These are phyloP conservation scores for Pipistrellus kuhlii DNA, from an alignment of 2,797 vertebrate genomes.

Conservation along the genomic window DNA sequence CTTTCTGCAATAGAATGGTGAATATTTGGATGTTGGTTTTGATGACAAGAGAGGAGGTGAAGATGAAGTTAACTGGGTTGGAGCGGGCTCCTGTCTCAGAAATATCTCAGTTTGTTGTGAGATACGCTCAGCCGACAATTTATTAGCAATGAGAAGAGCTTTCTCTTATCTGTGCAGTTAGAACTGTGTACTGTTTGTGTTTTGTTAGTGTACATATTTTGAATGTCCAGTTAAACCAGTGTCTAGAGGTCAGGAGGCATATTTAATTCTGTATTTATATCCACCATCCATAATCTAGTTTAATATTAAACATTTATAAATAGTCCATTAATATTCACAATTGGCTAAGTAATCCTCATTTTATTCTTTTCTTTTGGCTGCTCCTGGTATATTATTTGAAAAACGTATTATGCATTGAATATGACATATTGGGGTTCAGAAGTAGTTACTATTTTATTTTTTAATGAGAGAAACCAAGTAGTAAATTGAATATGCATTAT, in stretches of 20 bases:
- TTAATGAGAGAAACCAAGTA: constrained; percentile 51
- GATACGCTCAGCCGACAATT: neutral
- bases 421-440: neutral
- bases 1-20: neutral
- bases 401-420: neutral
- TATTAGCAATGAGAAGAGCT: neutral
- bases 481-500: neutral
- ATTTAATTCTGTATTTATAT: neutral
- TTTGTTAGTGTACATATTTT: neutral
- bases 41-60: neutral
- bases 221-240: neutral
- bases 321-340: neutral
- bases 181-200: neutral
- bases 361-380: constrained; percentile 17
- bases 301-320: neutral
- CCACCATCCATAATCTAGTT: neutral
- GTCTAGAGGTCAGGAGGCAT: neutral
- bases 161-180: neutral
- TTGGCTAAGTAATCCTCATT: neutral
- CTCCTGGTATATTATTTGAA: neutral
- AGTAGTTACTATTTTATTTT: neutral
- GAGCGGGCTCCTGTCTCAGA: neutral
- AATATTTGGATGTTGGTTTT: neutral
- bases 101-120: neutral
- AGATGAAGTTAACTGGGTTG: neutral